Conservation (phyloP, 2,113 vertebrate genomes). For the Limanda limanda region DNA sequence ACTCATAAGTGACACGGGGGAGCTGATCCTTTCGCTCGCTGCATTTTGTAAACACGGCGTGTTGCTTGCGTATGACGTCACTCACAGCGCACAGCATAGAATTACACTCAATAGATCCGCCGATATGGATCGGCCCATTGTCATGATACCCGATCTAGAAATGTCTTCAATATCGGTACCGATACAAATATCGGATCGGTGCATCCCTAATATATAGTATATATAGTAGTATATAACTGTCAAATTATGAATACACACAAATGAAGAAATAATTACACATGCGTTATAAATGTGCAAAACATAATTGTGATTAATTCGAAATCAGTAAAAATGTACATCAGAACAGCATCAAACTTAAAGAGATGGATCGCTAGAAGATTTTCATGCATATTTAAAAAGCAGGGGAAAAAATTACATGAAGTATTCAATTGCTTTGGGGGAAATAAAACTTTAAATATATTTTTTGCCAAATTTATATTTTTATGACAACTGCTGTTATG, state of each 20-base stretch:
- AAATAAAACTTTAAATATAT: constrained; percentile 3
- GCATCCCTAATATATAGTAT: constrained; percentile 45
- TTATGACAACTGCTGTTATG: not conserved
- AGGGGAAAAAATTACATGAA: not conserved
- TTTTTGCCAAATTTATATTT: not conserved
- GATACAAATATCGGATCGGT: too few species aligned
- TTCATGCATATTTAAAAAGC: constrained; percentile 13
- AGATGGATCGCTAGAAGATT: constrained; percentile 1
- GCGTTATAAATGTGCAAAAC: constrained; percentile 53
- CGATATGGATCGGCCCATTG: too few species aligned
- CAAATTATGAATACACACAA: constrained; percentile 51
- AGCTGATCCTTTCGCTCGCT: too few species aligned
- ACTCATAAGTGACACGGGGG: too few species aligned
- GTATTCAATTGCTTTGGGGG: constrained; percentile 1
- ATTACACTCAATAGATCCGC: too few species aligned
- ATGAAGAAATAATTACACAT: constrained; percentile 60
- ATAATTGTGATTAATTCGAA: constrained; percentile 59
- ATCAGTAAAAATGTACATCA: constrained; percentile 64
- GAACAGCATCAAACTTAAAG: not conserved
- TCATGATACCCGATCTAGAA: too few species aligned
- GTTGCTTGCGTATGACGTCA: too few species aligned
- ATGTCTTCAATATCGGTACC: too few species aligned
- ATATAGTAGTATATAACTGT: not conserved
- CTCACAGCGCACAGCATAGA: too few species aligned
- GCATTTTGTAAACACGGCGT: too few species aligned